Evolutionary conservation across 2,888 invertebrate genomes (phyloP).

Genomic region (Gerris lacustris): DNA sequence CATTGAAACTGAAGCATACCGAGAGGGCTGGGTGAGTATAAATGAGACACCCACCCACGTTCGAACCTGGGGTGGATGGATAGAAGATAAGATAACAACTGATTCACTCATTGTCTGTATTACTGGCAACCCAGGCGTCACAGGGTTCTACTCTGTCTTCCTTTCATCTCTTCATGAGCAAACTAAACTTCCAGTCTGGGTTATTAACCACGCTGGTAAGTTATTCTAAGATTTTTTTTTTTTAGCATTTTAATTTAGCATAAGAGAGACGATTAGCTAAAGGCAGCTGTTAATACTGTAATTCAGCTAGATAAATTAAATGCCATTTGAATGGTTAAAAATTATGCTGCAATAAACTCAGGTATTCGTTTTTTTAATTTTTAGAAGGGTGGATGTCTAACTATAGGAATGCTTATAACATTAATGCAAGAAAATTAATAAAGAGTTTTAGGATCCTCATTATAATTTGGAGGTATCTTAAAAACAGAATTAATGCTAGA

Average conservation of each 20-base stretch:
- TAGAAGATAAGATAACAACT: conserved; percentile 47
- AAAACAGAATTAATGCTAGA: too few relatives aligned
- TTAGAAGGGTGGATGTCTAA: too few relatives aligned
- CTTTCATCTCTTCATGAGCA: conserved; percentile 49
- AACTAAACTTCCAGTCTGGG: conserved; percentile 61
- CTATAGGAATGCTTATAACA: too few relatives aligned
- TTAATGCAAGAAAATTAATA: too few relatives aligned
- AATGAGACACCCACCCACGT: conserved; percentile 60
- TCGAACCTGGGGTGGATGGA: conserved; percentile 56
- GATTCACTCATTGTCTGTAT: conserved; percentile 55
- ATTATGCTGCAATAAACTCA: too few relatives aligned
- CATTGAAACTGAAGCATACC: conserved; percentile 10
- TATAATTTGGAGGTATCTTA: too few relatives aligned
- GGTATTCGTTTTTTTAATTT: too few relatives aligned
- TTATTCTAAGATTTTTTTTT: conserved; percentile 36
- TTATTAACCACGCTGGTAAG: conserved; percentile 72
- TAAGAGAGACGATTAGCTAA: background rate
- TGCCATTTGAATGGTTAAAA: too few relatives aligned
- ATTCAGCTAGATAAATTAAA: too few relatives aligned
- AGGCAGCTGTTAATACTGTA: background rate
- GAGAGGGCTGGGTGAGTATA: conserved; percentile 35
- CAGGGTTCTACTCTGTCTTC: conserved; percentile 68
- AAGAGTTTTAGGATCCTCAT: too few relatives aligned
- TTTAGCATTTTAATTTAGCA: conserved; percentile 5
- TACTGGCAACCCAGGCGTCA: conserved; percentile 79